Percentiles rank a stretch among this genome's conserved stretches.
These are phyloP conservation scores for Hydrocynus forskahlii DNA, from an alignment of 2,797 vertebrate genomes.

Conservation along the genomic window DNA sequence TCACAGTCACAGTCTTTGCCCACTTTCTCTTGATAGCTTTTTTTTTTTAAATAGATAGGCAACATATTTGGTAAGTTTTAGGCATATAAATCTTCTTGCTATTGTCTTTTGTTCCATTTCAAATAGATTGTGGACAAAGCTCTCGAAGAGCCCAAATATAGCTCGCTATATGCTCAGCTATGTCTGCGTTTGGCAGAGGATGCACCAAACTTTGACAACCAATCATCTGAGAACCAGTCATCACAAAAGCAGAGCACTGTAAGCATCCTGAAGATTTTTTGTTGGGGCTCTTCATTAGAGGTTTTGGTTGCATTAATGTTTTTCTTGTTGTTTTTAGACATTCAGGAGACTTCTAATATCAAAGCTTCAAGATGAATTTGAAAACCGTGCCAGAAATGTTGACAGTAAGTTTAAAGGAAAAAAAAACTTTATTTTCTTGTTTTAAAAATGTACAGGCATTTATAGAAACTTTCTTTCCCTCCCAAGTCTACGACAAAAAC, in stretches of 20 bases:
- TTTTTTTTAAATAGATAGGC: too few species aligned
- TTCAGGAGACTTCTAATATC: slow-evolving; percentile 99
- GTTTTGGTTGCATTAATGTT: not conserved
- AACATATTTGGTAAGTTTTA: not conserved
- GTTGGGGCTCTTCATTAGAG: not conserved
- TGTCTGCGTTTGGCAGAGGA: slow-evolving; percentile 99
- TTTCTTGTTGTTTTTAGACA: slow-evolving; percentile 76
- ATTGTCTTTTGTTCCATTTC: not conserved
- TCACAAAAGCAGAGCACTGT: slow-evolving; percentile 99
- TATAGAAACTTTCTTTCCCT: not conserved
- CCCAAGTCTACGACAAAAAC: slow-evolving; percentile 96
- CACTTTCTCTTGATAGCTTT: not conserved
- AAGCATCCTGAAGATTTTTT: slow-evolving; percentile 55
- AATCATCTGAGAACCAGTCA: slow-evolving; percentile 93
- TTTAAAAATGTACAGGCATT: not conserved
- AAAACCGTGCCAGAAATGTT: slow-evolving; percentile 99
- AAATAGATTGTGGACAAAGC: slow-evolving; percentile 99
- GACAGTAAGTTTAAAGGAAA: slow-evolving; percentile 84
- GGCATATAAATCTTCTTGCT: not conserved
- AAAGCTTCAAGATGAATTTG: slow-evolving; percentile 99
- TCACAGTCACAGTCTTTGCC: not conserved
- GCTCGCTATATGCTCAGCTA: slow-evolving; percentile 99
- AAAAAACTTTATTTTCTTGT: too few species aligned
- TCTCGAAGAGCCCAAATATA: slow-evolving; percentile 99
- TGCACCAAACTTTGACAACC: slow-evolving; percentile 99